phyloP scores from a whole-genome alignment of 2,797 vertebrate species.

The Arctocebus calabarensis region DNA sequence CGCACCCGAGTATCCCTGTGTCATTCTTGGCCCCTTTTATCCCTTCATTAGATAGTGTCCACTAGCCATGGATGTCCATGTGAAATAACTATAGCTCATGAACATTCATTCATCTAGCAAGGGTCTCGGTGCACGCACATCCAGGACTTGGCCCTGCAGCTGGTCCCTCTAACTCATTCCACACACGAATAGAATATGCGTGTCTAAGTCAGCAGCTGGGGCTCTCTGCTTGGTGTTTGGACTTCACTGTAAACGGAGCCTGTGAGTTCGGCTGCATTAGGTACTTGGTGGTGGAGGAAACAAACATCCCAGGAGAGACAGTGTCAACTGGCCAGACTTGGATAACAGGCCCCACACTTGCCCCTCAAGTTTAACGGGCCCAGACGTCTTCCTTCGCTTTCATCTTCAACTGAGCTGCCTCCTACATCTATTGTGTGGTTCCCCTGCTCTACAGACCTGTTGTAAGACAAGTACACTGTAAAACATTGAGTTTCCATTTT shows the following conservation, averaged over 20 bases:
- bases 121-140: neutral
- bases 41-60: neutral
- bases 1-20: neutral
- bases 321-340: neutral
- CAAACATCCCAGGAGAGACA: neutral
- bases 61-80: neutral
- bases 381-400: neutral
- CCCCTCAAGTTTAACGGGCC: neutral
- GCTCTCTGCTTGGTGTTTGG: neutral
- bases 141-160: neutral
- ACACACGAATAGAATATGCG: neutral
- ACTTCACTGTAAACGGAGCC: neutral
- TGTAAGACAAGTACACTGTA: neutral
- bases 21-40: neutral
- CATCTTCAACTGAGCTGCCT: neutral
- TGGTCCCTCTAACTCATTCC: neutral
- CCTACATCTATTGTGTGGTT: neutral
- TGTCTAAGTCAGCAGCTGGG: neutral
- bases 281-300: neutral
- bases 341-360: neutral
- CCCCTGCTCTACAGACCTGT: neutral
- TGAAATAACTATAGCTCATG: neutral
- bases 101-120: neutral
- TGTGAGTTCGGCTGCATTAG: neutral
- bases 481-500: constrained; percentile 42